Evolutionary conservation across 2,888 invertebrate species (phyloP).

Genomic region (Orthosia cruda): DNA sequence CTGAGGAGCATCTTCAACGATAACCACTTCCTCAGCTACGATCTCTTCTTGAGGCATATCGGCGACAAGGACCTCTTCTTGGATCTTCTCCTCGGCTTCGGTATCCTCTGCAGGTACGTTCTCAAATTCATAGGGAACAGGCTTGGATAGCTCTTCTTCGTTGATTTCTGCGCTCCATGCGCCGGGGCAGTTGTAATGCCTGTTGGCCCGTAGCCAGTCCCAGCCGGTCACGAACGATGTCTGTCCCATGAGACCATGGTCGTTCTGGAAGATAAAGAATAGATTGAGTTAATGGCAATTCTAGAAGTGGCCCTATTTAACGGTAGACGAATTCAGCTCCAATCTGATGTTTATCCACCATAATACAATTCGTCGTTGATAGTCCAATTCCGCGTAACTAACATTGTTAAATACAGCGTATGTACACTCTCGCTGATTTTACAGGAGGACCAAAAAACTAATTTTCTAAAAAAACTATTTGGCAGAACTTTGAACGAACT

Average conservation of each 20-base stretch:
- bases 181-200: conserved; percentile 76
- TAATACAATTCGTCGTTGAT: too few species aligned
- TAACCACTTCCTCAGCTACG: conserved; percentile 12
- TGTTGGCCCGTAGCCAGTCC: conserved; percentile 76
- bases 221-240: conserved; percentile 72
- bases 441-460: too few species aligned
- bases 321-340: too few species aligned
- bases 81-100: conserved; percentile 15
- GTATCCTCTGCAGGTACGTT: background rate
- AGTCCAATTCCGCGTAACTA: too few species aligned
- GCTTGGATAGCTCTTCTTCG: conserved; percentile 38
- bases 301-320: too few species aligned
- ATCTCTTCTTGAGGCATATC: conserved; percentile 14
- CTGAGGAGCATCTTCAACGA: conserved; percentile 25
- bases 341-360: too few species aligned
- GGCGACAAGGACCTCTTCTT: background rate
- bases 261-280: conserved; percentile 67
- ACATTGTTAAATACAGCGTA: too few species aligned
- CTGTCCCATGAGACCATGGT: conserved; percentile 79
- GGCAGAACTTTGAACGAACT: too few species aligned
- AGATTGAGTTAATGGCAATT: background rate
- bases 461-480: too few species aligned
- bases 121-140: conserved; percentile 24
- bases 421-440: too few species aligned
- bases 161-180: conserved; percentile 65